Evolutionary conservation across 2,113 vertebrate species (phyloP), one percentile per base, ranked within the genome.

Genomic region (Microtus oregoni): DNA sequence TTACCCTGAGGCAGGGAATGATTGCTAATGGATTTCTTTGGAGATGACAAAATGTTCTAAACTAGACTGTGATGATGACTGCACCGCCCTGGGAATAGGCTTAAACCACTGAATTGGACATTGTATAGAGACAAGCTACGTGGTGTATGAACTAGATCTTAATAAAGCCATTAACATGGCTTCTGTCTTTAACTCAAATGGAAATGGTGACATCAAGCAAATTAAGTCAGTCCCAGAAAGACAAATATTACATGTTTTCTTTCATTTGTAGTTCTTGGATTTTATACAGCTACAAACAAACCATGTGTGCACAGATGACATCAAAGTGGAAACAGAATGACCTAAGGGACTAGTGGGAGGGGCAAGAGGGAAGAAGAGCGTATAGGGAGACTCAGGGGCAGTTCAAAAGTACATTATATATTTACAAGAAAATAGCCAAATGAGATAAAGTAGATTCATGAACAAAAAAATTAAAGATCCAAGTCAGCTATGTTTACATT

Each of bases 31-130:
- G 78, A 6, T 65, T 83, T 78, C 68, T 93, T n/a, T 73, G 35
- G 12, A 32, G 26, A 32, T 73, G 76, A 94, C 55, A 91, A 82
- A 77, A 88, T n/a, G 38, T 65, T 85, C 70, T 85, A 58, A 87
- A 67, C 24, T 44, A 61, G 55, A 68, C 10, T 19, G 1, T 26
- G 20, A 81, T 63, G 50, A 73, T 30, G 55, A 32, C 12, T 75
- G 50, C 28, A 63, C 17, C 41, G 9, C 47, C 30, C 72, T 79
- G 81, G 52, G 35, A 44, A 61, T 52, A 85, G 19, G 86, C 30
- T 41, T 35, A 52, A 89, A 52, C 67, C 92, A 44, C 24, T 28
- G 35, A 73, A 30, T 17, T 73, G 68, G 26, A 30, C n/a, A 55
- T 28, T 22, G 1, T 38, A 55, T 19, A 75, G 6, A n/a, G n/a